A percentile compares a stretch with the other conserved stretches of the same genome.
phyloP scores from a whole-genome alignment of 2,888 invertebrate genomes.

The Clivina fossor region DNA sequence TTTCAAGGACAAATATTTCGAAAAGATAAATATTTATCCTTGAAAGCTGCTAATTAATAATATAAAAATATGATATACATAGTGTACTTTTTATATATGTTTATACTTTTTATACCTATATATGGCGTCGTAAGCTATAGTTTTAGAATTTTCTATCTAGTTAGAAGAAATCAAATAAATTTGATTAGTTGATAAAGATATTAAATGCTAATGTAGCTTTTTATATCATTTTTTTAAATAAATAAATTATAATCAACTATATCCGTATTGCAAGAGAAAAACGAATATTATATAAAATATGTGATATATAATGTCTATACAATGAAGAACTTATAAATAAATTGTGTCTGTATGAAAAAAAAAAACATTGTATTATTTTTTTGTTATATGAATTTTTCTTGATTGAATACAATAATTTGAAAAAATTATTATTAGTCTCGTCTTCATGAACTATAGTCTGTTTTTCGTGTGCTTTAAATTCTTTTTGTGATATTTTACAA shows the following conservation, averaged over 20 bases:
- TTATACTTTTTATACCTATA: constrained; percentile 34
- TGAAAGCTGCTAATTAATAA: too few relatives aligned
- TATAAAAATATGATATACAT: too few relatives aligned
- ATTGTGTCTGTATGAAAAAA: constrained; percentile 27
- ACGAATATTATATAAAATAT: constrained; percentile 23
- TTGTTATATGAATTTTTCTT: too few relatives aligned
- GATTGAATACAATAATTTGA: too few relatives aligned
- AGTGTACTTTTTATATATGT: constrained; percentile 34
- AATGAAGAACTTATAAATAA: constrained; percentile 26
- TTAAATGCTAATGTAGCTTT: constrained; percentile 34
- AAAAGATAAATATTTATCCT: too few relatives aligned
- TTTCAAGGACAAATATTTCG: too few relatives aligned
- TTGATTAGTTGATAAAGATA: too few relatives aligned
- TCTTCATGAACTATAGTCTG: too few relatives aligned
- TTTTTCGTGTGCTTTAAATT: too few relatives aligned
- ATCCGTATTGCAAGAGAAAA: constrained; percentile 22
- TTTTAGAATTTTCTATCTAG: constrained; percentile 24
- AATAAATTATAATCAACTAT: constrained; percentile 16
- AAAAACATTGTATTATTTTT: not conserved
- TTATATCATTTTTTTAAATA: constrained; percentile 31
- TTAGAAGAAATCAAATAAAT: constrained; percentile 24
- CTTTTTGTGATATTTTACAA: too few relatives aligned
- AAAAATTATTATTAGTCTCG: too few relatives aligned
- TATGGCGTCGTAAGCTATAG: constrained; percentile 32
- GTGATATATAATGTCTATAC: constrained; percentile 26